Percentiles rank a stretch among this genome's conserved stretches.
Evolutionary conservation across 2,888 invertebrate species (phyloP).

Genomic region (Lutraria lutraria): DNA sequence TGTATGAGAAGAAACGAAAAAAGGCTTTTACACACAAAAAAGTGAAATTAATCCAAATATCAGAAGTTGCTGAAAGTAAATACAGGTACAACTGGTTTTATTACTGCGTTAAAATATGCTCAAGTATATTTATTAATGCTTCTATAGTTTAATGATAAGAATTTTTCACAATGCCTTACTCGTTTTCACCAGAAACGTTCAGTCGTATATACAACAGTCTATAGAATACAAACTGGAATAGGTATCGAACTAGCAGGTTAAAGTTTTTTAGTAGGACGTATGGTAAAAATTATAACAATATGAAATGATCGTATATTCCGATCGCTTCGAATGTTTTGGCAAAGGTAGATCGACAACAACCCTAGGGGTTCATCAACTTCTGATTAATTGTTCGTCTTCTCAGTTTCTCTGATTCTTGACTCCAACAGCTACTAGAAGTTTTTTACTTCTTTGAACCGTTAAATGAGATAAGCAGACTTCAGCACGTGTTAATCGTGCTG

Average conservation of each 20-base stretch:
- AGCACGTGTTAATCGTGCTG: neutral
- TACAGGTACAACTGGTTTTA: neutral
- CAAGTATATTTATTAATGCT: neutral
- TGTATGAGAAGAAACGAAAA: neutral
- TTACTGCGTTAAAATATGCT: neutral
- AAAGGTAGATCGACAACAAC: neutral
- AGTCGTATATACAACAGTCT: neutral
- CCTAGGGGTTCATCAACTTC: neutral
- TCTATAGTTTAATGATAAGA: neutral
- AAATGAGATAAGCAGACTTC: neutral
- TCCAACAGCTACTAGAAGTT: neutral
- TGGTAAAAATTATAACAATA: neutral
- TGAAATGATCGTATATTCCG: neutral
- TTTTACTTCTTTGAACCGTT: neutral
- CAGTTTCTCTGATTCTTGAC: neutral
- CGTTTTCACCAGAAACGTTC: neutral
- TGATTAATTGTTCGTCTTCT: neutral
- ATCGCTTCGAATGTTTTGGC: neutral
- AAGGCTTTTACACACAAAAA: neutral
- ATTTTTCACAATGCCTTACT: neutral
- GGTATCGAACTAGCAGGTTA: neutral
- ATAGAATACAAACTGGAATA: neutral
- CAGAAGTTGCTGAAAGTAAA: neutral
- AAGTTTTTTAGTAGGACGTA: conserved; percentile 2
- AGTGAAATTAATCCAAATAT: conserved; percentile 9